Evolutionary conservation across 2,797 vertebrate genomes (phyloP).

Genomic region (Lerista edwardsae): DNA sequence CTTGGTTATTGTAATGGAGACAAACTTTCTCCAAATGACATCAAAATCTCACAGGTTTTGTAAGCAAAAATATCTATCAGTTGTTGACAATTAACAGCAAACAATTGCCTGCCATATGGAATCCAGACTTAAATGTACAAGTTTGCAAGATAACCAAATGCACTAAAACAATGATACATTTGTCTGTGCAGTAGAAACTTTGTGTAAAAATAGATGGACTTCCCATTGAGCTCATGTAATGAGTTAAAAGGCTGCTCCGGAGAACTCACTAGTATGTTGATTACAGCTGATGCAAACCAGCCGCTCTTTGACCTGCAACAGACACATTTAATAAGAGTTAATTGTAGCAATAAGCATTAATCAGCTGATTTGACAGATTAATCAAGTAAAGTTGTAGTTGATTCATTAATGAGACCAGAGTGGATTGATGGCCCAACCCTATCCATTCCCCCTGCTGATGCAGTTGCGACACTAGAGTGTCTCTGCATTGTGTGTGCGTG

Average conservation of each 20-base stretch:
- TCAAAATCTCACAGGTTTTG: conserved; percentile 8
- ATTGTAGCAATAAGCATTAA: background rate
- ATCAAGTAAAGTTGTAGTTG: background rate
- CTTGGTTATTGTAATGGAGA: background rate
- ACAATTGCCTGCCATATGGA: conserved; percentile 28
- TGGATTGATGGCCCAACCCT: background rate
- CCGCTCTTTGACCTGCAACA: conserved; percentile 19
- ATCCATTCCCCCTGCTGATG: too few species aligned
- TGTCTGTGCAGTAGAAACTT: conserved; percentile 8
- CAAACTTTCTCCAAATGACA: background rate
- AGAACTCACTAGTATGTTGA: conserved; percentile 30
- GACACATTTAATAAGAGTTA: background rate
- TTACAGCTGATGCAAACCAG: conserved; percentile 25
- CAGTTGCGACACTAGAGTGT: too few species aligned
- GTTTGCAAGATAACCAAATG: conserved; percentile 21
- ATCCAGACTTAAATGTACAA: conserved; percentile 11
- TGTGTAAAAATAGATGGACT: conserved; percentile 21
- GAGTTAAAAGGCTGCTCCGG: conserved; percentile 17
- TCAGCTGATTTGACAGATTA: background rate
- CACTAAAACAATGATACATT: conserved; percentile 15
- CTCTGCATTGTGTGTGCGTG: too few species aligned
- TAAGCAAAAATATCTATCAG: background rate
- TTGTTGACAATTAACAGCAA: conserved; percentile 17
- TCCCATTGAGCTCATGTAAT: conserved; percentile 34
- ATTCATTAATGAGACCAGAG: background rate